These are phyloP conservation scores for Drosophila kuntzei DNA, from an alignment of 2,888 invertebrate genomes.

Conservation along the genomic window DNA sequence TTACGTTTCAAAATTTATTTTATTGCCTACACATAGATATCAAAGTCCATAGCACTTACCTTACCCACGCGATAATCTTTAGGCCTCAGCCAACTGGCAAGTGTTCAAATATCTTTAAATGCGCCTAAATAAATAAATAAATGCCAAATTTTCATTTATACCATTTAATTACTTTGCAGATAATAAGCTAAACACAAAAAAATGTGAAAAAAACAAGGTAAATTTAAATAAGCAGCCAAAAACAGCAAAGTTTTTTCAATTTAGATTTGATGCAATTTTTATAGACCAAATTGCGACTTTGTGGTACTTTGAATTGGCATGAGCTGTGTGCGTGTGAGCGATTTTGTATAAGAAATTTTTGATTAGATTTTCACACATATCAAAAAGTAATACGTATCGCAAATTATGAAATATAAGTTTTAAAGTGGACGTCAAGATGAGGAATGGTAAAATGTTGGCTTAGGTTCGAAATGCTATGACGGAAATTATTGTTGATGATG, in stretches of 20 bases:
- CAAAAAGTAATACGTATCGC: constrained; percentile 43
- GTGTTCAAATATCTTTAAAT: constrained; percentile 50
- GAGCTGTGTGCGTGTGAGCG: constrained; percentile 2
- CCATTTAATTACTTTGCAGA: constrained; percentile 52
- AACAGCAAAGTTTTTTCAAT: constrained; percentile 45
- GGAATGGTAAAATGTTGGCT: constrained; percentile 42
- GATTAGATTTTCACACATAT: constrained; percentile 66
- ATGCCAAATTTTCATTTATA: constrained; percentile 36
- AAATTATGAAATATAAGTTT: constrained; percentile 45
- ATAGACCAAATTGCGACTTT: constrained; percentile 34
- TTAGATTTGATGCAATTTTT: constrained; percentile 20
- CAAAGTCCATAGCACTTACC: constrained; percentile 61
- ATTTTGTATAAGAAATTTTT: constrained; percentile 26
- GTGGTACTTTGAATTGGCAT: constrained; percentile 25
- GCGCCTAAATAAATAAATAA: constrained; percentile 22
- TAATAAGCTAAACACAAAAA: constrained; percentile 8
- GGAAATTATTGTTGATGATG: constrained; percentile 22
- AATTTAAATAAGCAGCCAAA: constrained; percentile 20
- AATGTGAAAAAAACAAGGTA: not conserved
- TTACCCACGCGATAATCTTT: constrained; percentile 57
- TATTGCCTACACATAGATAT: not conserved
- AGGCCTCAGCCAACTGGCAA: constrained; percentile 54
- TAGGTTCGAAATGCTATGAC: constrained; percentile 32
- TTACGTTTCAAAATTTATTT: not conserved
- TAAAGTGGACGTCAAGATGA: constrained; percentile 42